These are phyloP conservation scores for Hemitrygon akajei DNA, from an alignment of 2,797 vertebrate species.

Conservation along the genomic window DNA sequence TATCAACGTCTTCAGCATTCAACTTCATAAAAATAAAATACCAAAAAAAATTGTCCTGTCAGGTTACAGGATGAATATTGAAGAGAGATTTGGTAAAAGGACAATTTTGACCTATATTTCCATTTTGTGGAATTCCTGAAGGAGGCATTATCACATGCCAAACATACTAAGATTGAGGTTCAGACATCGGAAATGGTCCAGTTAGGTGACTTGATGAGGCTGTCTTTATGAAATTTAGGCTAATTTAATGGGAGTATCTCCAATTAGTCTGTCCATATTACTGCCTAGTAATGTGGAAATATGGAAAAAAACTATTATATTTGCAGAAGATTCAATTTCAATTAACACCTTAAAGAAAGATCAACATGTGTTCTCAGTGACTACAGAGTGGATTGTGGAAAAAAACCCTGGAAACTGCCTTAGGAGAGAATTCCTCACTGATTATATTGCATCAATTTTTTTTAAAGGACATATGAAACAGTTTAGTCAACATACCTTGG, in stretches of 20 bases:
- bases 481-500: conserved; percentile 22
- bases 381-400: not conserved
- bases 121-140: not conserved
- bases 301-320: conserved; percentile 13
- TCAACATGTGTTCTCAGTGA: conserved; percentile 7
- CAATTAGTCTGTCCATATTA: not conserved
- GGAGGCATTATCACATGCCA: not conserved
- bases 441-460: conserved; percentile 5
- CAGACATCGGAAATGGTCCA: not conserved
- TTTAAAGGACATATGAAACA: not conserved
- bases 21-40: not conserved
- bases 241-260: not conserved
- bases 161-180: not conserved
- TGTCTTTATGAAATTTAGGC: not conserved
- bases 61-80: not conserved
- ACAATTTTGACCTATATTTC: not conserved
- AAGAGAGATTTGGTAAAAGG: not conserved
- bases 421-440: conserved; percentile 31
- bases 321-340: conserved; percentile 4
- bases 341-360: conserved; percentile 11
- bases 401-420: not conserved
- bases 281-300: not conserved
- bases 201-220: not conserved
- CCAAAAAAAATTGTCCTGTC: not conserved
- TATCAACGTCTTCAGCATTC: not conserved